A percentile compares a stretch with the other conserved stretches of the same genome.
phyloP scores from a whole-genome alignment of 2,113 vertebrate genomes.

The Vanacampus margaritifer region DNA sequence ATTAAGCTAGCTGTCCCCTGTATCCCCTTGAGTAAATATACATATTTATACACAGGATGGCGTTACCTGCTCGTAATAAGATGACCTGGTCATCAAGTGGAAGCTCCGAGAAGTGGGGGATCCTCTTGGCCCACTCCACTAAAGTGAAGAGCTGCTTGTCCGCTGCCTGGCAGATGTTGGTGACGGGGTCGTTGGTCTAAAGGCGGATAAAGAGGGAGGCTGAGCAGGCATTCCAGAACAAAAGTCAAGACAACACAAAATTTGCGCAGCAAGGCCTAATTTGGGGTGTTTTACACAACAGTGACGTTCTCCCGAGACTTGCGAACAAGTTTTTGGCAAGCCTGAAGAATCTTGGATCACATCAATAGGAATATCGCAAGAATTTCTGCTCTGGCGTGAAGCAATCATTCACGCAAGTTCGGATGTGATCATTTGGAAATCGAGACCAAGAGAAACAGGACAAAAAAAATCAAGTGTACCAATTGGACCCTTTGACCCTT shows the following conservation, averaged over 20 bases:
- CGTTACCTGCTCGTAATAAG: conserved; percentile 87
- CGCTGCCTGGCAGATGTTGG: conserved; percentile 94
- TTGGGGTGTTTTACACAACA: not conserved
- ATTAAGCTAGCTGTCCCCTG: too few relatives aligned
- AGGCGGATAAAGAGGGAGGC: not conserved
- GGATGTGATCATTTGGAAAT: not conserved
- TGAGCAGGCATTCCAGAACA: not conserved
- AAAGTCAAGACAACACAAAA: conserved; percentile 3
- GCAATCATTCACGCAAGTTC: not conserved
- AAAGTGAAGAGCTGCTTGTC: conserved; percentile 96
- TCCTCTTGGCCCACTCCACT: conserved; percentile 94
- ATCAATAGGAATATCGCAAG: not conserved
- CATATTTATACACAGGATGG: not conserved
- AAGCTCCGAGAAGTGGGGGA: conserved; percentile 91
- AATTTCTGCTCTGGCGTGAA: not conserved
- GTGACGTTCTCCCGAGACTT: not conserved
- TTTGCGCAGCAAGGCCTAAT: conserved; percentile 2
- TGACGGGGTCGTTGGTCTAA: conserved; percentile 92
- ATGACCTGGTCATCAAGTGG: conserved; percentile 94
- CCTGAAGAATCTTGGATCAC: not conserved
- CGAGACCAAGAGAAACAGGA: not conserved
- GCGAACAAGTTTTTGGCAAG: not conserved
- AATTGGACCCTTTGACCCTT: not conserved
- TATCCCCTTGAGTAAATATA: not conserved
- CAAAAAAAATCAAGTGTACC: not conserved